A percentile compares a stretch with the other conserved stretches of the same genome.
Evolutionary conservation across 2,888 invertebrate species (phyloP).

Genomic region (Heliothis peltigera): DNA sequence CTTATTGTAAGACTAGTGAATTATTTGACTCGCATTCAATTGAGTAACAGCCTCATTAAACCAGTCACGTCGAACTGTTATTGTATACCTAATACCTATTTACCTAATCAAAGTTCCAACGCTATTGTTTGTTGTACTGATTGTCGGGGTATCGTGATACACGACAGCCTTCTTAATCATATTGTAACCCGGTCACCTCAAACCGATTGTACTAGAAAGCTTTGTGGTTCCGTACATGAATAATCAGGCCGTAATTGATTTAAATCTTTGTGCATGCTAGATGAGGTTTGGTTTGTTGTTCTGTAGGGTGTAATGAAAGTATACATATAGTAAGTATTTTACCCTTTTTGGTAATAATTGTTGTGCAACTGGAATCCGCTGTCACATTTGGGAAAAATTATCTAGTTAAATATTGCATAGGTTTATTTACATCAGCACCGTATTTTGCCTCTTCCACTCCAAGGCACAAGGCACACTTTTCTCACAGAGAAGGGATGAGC

Average conservation of each 20-base stretch:
- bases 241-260: constrained; percentile 6
- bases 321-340: no score
- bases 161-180: constrained; percentile 25
- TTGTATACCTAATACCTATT: constrained; percentile 17
- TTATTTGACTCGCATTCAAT: constrained; percentile 20
- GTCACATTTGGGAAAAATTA: no score
- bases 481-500: no score
- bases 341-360: no score
- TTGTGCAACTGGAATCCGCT: no score
- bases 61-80: constrained; percentile 18
- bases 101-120: constrained; percentile 22
- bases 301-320: no score
- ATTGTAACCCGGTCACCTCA: constrained; percentile 24
- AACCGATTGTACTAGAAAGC: constrained; percentile 4
- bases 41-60: constrained; percentile 25
- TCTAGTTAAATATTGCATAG: no score
- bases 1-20: constrained; percentile 6
- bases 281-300: background rate
- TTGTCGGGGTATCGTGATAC: constrained; percentile 29
- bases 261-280: constrained; percentile 2
- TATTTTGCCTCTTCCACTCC: no score
- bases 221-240: constrained; percentile 4
- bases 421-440: no score
- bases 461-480: no score
- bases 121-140: constrained; percentile 30